Evolutionary conservation across 1,140 invertebrate genomes (phyloP).

Genomic region (Eupeodes corollae): DNA sequence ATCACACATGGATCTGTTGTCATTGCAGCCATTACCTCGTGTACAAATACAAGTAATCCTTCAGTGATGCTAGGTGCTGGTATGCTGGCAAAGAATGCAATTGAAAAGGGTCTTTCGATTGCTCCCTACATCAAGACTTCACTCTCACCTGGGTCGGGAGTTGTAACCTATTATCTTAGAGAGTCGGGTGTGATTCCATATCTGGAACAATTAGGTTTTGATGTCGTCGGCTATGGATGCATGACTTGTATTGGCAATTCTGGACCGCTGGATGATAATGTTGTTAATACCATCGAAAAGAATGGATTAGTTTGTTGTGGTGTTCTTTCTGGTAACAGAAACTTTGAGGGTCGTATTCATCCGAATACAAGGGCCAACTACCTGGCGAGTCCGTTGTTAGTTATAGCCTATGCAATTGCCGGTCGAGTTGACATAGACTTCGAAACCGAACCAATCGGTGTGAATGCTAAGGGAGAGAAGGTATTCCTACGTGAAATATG

Average conservation of each 20-base stretch:
- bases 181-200: slow-evolving; percentile 75
- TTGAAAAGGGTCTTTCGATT: slow-evolving; percentile 78
- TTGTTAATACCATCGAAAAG: slow-evolving; percentile 89
- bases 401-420: slow-evolving; percentile 93
- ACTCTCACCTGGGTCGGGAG: slow-evolving; percentile 90
- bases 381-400: slow-evolving; percentile 85
- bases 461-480: slow-evolving; percentile 50
- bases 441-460: slow-evolving; percentile 75
- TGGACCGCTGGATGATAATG: slow-evolving; percentile 82
- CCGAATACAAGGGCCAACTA: slow-evolving; percentile 94
- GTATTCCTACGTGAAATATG: slow-evolving; percentile 90
- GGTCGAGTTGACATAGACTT: slow-evolving; percentile 93
- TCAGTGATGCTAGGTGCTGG: slow-evolving; percentile 95
- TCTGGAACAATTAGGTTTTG: slow-evolving; percentile 80
- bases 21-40: slow-evolving; percentile 94
- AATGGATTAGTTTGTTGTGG: slow-evolving; percentile 89
- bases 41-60: slow-evolving; percentile 97
- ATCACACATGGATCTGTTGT: slow-evolving; percentile 88
- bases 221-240: slow-evolving; percentile 92
- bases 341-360: slow-evolving; percentile 96
- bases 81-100: slow-evolving; percentile 87
- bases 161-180: slow-evolving; percentile 91
- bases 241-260: slow-evolving; percentile 99
- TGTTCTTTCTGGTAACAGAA: slow-evolving; percentile 90
- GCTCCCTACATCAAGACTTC: slow-evolving; percentile 93